phyloP scores from a whole-genome alignment of 2,797 vertebrate genomes.

The Echiichthys vipera region DNA sequence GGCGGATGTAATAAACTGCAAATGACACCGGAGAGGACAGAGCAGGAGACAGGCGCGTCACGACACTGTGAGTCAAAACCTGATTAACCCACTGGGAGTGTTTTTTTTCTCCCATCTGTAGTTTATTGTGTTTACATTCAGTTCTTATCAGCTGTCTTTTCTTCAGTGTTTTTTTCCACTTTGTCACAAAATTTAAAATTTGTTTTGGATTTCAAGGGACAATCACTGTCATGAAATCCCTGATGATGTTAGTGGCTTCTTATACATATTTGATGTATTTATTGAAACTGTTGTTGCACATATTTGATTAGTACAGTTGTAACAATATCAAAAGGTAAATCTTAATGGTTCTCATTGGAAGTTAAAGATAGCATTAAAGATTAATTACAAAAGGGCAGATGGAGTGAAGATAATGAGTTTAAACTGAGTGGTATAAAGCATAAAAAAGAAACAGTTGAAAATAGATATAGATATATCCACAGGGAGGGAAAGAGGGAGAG shows the following conservation, averaged over 20 bases:
- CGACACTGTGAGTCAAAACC: neutral
- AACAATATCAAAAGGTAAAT: neutral
- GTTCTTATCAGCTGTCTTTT: neutral
- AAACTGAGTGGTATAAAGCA: neutral
- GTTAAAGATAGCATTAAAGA: neutral
- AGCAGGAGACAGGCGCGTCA: neutral
- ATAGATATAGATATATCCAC: neutral
- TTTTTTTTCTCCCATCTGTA: rapidly evolving
- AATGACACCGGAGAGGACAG: conserved; percentile 1
- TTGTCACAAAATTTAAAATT: neutral
- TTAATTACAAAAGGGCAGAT: neutral
- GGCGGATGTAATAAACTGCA: neutral
- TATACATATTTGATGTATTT: neutral
- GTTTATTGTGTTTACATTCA: neutral
- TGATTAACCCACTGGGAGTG: neutral
- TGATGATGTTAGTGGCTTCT: neutral
- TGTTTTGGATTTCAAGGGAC: neutral
- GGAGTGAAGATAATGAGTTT: neutral
- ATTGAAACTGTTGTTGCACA: neutral
- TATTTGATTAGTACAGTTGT: neutral
- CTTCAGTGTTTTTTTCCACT: neutral
- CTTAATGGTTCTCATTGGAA: neutral
- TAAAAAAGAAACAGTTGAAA: neutral
- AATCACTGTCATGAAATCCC: neutral
- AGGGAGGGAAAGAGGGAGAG: neutral